Evolutionary conservation across 92 coral and sea anemone species (phyloP).

Genomic region (Umimayanthus kanabou): DNA sequence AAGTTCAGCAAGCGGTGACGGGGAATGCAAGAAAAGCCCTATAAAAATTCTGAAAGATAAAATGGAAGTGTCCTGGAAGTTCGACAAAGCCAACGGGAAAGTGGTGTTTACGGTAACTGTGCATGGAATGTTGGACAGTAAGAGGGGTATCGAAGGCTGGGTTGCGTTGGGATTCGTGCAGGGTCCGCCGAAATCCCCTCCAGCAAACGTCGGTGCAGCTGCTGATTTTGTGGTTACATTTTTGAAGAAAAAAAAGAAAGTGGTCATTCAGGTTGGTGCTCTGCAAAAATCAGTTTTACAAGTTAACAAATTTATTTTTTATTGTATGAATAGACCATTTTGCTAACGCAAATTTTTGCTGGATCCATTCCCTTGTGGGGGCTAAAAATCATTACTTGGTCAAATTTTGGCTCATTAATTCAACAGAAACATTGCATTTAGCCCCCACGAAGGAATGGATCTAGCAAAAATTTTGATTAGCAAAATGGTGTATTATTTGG

Average conservation of each 20-base stretch:
- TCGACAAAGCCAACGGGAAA: constrained; percentile 8
- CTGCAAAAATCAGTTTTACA: background rate
- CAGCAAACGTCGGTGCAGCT: background rate
- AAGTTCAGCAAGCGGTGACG: background rate
- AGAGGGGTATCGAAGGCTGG: constrained; percentile 53
- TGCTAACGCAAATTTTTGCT: no score
- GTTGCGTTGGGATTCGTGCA: constrained; percentile 68
- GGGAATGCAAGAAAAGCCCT: background rate
- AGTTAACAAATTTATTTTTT: background rate
- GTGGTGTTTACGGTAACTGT: constrained; percentile 21
- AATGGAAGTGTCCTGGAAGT: constrained; percentile 34
- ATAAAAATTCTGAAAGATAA: background rate
- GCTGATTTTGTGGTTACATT: constrained; percentile 39
- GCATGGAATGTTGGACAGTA: constrained; percentile 3
- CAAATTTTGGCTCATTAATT: no score
- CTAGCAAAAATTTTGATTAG: no score
- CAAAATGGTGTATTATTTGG: no score
- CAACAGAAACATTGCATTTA: no score
- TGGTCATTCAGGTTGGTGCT: constrained; percentile 16
- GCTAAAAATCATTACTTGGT: no score
- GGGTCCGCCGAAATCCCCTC: constrained; percentile 13
- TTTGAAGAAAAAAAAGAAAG: constrained; percentile 31
- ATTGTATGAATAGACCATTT: no score
- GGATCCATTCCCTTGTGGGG: no score
- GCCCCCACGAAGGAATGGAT: no score